Percentiles rank a stretch among this genome's conserved stretches.
These are phyloP conservation scores for Erebia epiphron DNA, from an alignment of 2,888 invertebrate species.

Conservation along the genomic window DNA sequence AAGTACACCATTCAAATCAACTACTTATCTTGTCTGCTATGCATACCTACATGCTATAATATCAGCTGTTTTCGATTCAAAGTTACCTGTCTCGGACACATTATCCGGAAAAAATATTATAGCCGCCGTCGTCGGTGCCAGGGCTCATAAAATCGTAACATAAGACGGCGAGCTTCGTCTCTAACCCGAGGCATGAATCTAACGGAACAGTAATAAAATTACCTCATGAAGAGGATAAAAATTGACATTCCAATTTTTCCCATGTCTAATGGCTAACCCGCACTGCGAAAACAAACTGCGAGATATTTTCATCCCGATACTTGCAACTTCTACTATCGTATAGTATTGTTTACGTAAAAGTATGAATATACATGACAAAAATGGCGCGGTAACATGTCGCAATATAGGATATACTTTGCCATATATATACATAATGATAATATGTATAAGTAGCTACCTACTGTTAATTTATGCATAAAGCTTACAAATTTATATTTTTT, in stretches of 20 bases:
- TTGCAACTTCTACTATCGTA: no score
- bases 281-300: no score
- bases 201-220: conserved; percentile 71
- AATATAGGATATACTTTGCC: no score
- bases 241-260: conserved; percentile 66
- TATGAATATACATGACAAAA: no score
- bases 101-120: conserved; percentile 69
- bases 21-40: not conserved
- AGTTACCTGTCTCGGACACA: conserved; percentile 44
- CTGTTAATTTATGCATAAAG: not conserved
- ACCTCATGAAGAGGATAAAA: conserved; percentile 68
- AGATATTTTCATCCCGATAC: no score
- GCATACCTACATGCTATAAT: no score
- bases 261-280: conserved; percentile 38
- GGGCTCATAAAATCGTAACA: conserved; percentile 76
- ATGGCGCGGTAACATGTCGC: no score
- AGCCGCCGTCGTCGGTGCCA: conserved; percentile 55
- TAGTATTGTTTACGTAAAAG: no score
- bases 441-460: conserved; percentile 24
- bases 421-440: no score
- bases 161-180: conserved; percentile 60
- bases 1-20: not conserved
- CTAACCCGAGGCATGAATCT: conserved; percentile 66
- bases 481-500: not conserved
- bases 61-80: conserved; percentile 44